Evolutionary conservation across 2,797 vertebrate species (phyloP).

Genomic region (Tachyglossus aculeatus): DNA sequence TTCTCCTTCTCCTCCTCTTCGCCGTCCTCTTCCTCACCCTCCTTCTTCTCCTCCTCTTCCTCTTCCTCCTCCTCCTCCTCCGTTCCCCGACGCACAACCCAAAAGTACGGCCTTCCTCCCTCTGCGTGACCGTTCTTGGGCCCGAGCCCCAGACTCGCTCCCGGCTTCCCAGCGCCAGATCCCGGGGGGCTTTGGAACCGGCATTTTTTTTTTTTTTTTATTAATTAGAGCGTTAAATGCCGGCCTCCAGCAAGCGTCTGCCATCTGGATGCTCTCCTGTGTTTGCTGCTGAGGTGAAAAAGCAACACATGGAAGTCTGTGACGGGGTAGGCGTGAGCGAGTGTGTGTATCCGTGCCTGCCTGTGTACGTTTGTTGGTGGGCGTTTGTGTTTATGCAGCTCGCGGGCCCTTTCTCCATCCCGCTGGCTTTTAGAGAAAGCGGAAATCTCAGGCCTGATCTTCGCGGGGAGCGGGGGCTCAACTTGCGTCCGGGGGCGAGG

Average conservation of each 20-base stretch:
- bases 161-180: not conserved
- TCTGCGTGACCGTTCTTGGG: not conserved
- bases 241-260: constrained; percentile 71
- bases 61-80: too few species aligned
- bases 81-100: not conserved
- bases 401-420: too few species aligned
- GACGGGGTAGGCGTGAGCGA: constrained; percentile 28
- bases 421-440: too few species aligned
- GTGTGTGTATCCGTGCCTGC: constrained; percentile 1
- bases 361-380: constrained; percentile 7
- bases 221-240: constrained; percentile 82
- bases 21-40: too few species aligned
- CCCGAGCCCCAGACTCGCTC: not conserved
- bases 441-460: too few species aligned
- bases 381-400: not conserved
- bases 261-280: constrained; percentile 75
- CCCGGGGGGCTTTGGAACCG: not conserved
- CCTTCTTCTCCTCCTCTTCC: too few species aligned
- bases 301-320: constrained; percentile 24
- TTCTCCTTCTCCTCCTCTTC: not conserved
- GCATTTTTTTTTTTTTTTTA: constrained; percentile 27
- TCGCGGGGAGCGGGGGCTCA: not conserved
- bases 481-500: not conserved
- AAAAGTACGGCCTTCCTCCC: not conserved
- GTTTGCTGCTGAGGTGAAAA: constrained; percentile 39